Conservation (phyloP, 2,113 vertebrate species). For the Pan paniscus region DNA sequence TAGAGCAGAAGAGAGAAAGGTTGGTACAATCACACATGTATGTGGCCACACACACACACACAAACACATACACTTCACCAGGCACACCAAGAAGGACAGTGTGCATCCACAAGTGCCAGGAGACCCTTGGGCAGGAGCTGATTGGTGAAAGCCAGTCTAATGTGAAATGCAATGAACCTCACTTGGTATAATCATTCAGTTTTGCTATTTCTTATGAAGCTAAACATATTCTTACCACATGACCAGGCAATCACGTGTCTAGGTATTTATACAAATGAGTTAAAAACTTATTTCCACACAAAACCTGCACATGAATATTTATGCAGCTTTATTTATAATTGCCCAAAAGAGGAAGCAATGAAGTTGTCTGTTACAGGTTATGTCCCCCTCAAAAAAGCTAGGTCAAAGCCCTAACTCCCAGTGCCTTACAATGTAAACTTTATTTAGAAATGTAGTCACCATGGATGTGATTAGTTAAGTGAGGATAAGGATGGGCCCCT, state of each 20-base stretch:
- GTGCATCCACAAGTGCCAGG: not conserved
- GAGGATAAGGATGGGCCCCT: not conserved
- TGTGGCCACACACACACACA: rapidly evolving
- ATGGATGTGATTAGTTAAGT: not conserved
- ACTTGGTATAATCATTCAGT: not conserved
- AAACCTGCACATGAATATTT: not conserved
- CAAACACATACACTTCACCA: not conserved
- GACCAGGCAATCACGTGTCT: not conserved
- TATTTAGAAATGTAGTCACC: not conserved
- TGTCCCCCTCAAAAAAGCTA: not conserved
- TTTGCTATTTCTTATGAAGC: not conserved
- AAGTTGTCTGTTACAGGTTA: not conserved
- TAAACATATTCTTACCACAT: not conserved
- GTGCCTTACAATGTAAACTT: not conserved
- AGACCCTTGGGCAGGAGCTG: not conserved
- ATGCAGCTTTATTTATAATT: not conserved
- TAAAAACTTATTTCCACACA: not conserved
- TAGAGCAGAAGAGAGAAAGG: not conserved
- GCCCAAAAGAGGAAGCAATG: not conserved
- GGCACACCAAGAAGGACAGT: not conserved
- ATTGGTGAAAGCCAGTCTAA: not conserved
- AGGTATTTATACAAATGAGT: not conserved
- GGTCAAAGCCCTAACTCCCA: not conserved
- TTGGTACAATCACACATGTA: too few species aligned
- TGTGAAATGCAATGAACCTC: not conserved